Evolutionary conservation across 2,888 invertebrate genomes (phyloP).

Genomic region (Plagodis pulveraria): DNA sequence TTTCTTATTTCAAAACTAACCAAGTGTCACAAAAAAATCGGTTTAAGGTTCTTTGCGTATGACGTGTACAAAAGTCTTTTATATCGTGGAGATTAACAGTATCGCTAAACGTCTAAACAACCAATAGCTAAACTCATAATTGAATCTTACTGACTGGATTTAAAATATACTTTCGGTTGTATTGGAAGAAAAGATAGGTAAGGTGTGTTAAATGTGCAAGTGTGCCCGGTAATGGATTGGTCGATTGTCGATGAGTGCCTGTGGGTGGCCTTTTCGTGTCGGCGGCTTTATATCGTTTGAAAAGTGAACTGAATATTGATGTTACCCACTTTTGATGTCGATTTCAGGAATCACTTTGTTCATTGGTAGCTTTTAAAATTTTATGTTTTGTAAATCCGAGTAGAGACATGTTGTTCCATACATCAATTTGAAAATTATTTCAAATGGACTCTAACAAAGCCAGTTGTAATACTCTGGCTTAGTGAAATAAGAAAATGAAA

Average conservation of each 20-base stretch:
- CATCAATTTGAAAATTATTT: too few relatives aligned
- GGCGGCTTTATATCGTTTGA: slow-evolving; percentile 62
- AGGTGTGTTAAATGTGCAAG: slow-evolving; percentile 43
- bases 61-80: not conserved
- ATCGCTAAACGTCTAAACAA: not conserved
- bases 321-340: slow-evolving; percentile 38
- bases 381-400: too few relatives aligned
- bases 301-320: slow-evolving; percentile 61
- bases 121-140: slow-evolving; percentile 6
- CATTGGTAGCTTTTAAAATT: too few relatives aligned
- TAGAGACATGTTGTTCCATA: too few relatives aligned
- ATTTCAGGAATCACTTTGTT: slow-evolving; percentile 11
- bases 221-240: slow-evolving; percentile 70
- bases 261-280: slow-evolving; percentile 70
- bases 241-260: slow-evolving; percentile 64
- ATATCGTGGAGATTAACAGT: not conserved
- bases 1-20: slow-evolving; percentile 1
- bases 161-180: slow-evolving; percentile 26
- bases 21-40: not conserved
- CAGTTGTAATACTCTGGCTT: too few relatives aligned
- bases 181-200: slow-evolving; percentile 27
- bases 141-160: accelerated
- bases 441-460: too few relatives aligned
- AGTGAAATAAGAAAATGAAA: too few relatives aligned
- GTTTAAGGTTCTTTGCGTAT: not conserved